Evolutionary conservation across 2,888 invertebrate genomes (phyloP).

Genomic region (Antheraea yamamai): DNA sequence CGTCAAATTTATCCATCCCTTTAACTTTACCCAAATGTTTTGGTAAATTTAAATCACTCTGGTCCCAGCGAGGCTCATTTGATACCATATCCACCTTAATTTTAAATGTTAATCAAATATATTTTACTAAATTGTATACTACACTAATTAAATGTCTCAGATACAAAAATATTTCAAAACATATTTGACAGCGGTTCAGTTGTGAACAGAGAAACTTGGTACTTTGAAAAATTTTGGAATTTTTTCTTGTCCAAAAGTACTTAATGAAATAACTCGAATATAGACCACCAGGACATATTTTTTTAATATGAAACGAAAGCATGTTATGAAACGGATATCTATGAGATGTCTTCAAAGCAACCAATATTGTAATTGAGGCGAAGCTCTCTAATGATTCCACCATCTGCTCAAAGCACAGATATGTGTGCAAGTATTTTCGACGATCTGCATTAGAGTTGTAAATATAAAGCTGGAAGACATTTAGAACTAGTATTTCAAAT

Average conservation of each 20-base stretch:
- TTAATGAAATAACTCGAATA: neutral
- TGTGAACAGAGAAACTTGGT: neutral
- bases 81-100: slow-evolving; percentile 87
- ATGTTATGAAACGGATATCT: neutral
- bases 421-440: neutral
- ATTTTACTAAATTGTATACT: too few relatives aligned
- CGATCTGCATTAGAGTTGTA: neutral
- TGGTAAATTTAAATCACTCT: slow-evolving; percentile 83
- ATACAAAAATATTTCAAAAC: neutral
- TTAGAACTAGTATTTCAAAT: neutral
- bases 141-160: neutral
- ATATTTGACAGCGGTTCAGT: neutral
- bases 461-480: neutral
- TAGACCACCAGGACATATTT: neutral
- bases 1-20: slow-evolving; percentile 85
- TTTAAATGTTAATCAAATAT: neutral
- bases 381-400: neutral
- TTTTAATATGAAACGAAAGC: neutral
- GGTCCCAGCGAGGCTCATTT: slow-evolving; percentile 86
- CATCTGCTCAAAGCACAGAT: neutral
- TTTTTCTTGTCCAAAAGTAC: neutral
- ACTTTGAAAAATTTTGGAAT: neutral
- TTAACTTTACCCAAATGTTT: slow-evolving; percentile 84
- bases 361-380: neutral
- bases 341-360: neutral